Base-by-base conservation (phyloP, 2,113 vertebrate species). In the Picathartes gymnocephalus region DNA sequence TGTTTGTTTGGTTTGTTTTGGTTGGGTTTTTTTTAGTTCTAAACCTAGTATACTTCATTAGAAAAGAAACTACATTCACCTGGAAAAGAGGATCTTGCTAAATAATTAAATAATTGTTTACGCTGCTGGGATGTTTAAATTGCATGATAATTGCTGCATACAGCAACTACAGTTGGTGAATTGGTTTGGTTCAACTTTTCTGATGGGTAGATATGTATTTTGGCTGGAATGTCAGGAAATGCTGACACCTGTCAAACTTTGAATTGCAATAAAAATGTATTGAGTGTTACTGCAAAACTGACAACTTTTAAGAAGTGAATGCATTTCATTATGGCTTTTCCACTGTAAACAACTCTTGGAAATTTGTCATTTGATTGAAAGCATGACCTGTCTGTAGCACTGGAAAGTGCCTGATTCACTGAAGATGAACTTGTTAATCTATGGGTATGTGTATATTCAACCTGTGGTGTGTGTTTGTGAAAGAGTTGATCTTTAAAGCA, bases 181-280 rank as follows among this genome's bases (percentile, higher is more conserved):
- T 68, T 79, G 42, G 65, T 91, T 94, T 93, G 80, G 68, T 89
- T 90, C 86, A 72, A 74, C 37, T 92, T 94, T 91, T 84, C 65
- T 96, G 65, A 88, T 81, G 88, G 65, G 80, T 1, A 21, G 72
- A 72, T 88, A 69, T 45, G 76, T 92, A 81, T 90, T 91, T 96
- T 91, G 88, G 81, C 90, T 90, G 85, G 51, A 88, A 81, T 33
- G 22, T 96, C 39, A 86, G 90, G 54, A 91, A 92, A 86, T 53
- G 73, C 73, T 94, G 95, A 90, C 95, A 96, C 96, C 92, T 97
- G 94, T 97, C 95, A 97, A 94, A 95, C 86, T 92, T 82, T 88
- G 86, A 95, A 78, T 94, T 80, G 86, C 70, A 91, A 71, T 93
- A 87, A 88, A 94, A 96, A 80, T 68, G 84, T 88, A 90, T 80